These are phyloP conservation scores for Sphecodes monilicornis DNA, from an alignment of 2,888 invertebrate genomes.

Conservation along the genomic window DNA sequence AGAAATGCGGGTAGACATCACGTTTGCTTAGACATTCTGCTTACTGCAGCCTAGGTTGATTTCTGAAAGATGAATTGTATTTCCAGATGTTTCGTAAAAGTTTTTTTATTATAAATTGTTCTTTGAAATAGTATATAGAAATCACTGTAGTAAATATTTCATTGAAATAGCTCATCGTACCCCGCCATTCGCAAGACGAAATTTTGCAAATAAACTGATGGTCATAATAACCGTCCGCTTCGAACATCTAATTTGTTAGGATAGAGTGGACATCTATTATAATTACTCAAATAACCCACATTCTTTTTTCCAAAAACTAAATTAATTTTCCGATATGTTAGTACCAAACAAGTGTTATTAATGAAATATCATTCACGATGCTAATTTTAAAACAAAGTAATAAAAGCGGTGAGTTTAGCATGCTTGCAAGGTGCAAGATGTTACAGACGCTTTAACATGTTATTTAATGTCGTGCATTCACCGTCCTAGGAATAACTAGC, in stretches of 20 bases:
- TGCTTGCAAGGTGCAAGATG: neutral
- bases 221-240: neutral
- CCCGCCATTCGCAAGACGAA: neutral
- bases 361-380: neutral
- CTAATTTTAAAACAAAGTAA: neutral
- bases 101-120: neutral
- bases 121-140: neutral
- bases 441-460: slow-evolving; percentile 1
- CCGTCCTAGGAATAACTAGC: neutral
- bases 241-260: neutral
- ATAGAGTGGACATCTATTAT: neutral
- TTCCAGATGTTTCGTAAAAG: neutral
- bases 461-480: neutral
- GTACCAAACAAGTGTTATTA: neutral
- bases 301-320: neutral
- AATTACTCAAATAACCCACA: too few relatives aligned
- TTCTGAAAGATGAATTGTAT: neutral
- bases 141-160: neutral
- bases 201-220: neutral
- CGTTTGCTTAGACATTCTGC: neutral
- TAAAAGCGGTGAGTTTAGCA: neutral
- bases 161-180: neutral
- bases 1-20: too few relatives aligned
- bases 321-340: neutral
- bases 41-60: neutral